Conservation (phyloP, 2,888 invertebrate genomes). For the Nomada lathburiana region DNA sequence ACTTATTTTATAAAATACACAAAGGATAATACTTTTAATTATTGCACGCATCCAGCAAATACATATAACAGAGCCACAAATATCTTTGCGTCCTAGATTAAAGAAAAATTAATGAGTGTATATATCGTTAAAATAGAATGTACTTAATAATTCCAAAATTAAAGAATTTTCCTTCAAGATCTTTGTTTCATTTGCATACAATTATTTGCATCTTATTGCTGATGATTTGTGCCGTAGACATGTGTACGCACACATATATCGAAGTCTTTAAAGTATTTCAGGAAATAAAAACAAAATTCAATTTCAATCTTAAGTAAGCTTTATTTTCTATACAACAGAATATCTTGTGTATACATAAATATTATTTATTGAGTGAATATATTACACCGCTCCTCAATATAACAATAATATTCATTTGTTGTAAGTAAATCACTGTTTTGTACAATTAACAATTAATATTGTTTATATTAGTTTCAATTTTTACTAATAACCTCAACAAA, state of each 20-base stretch:
- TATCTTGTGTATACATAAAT: slow-evolving; percentile 55
- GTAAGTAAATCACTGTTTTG: slow-evolving; percentile 46
- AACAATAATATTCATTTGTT: slow-evolving; percentile 48
- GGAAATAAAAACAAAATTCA: slow-evolving; percentile 21
- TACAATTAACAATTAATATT: slow-evolving; percentile 40
- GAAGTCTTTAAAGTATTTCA: not conserved
- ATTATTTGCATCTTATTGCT: slow-evolving; percentile 10
- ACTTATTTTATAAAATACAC: slow-evolving; percentile 35
- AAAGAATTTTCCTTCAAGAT: slow-evolving; percentile 55
- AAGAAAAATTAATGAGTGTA: slow-evolving; percentile 77
- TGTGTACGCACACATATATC: not conserved
- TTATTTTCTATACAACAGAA: slow-evolving; percentile 55
- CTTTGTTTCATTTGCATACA: slow-evolving; percentile 41
- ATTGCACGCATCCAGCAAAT: slow-evolving; percentile 42
- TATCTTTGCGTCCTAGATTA: slow-evolving; percentile 75
- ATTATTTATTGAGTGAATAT: slow-evolving; percentile 38
- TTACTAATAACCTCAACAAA: slow-evolving; percentile 18
- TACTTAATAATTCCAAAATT: slow-evolving; percentile 75
- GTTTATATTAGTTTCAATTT: slow-evolving; percentile 18
- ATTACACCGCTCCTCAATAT: slow-evolving; percentile 34
- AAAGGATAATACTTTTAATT: slow-evolving; percentile 43
- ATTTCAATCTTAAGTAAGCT: slow-evolving; percentile 28
- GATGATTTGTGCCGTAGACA: not conserved
- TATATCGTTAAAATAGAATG: slow-evolving; percentile 81
- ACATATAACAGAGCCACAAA: slow-evolving; percentile 62